These are phyloP conservation scores for Triplophysa rosa DNA, from an alignment of 2,113 vertebrate species.

Conservation along the genomic window DNA sequence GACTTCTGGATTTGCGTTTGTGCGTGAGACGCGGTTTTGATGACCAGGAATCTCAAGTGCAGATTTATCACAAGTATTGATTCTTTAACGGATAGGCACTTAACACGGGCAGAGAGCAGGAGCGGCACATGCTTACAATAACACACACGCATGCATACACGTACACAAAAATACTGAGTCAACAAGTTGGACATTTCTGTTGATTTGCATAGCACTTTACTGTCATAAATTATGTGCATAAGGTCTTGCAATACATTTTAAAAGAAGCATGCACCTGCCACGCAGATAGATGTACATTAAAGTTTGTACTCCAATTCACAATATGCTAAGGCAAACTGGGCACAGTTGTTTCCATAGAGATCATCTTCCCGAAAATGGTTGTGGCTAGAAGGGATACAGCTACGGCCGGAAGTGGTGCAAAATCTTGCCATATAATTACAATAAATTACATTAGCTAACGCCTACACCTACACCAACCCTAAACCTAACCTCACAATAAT, in stretches of 20 bases:
- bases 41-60: constrained; percentile 53
- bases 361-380: too few relatives aligned
- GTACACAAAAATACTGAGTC: constrained; percentile 48
- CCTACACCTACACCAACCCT: too few relatives aligned
- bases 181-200: constrained; percentile 49
- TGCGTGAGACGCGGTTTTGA: constrained; percentile 50
- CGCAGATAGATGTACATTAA: background rate
- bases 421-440: too few relatives aligned
- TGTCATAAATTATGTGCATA: constrained; percentile 31
- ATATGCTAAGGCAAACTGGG: background rate
- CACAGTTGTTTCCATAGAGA: too few relatives aligned
- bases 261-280: background rate
- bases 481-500: too few relatives aligned
- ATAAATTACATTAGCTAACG: too few relatives aligned
- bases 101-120: constrained; percentile 52
- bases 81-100: constrained; percentile 53
- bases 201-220: constrained; percentile 46
- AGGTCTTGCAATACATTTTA: constrained; percentile 25
- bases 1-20: constrained; percentile 23
- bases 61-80: constrained; percentile 59
- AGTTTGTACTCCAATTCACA: background rate
- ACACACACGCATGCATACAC: constrained; percentile 35
- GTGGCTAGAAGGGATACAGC: too few relatives aligned
- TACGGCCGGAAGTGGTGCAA: too few relatives aligned
- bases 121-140: constrained; percentile 17